Conservation (phyloP, 2,888 invertebrate species). For the Sesia apiformis region DNA sequence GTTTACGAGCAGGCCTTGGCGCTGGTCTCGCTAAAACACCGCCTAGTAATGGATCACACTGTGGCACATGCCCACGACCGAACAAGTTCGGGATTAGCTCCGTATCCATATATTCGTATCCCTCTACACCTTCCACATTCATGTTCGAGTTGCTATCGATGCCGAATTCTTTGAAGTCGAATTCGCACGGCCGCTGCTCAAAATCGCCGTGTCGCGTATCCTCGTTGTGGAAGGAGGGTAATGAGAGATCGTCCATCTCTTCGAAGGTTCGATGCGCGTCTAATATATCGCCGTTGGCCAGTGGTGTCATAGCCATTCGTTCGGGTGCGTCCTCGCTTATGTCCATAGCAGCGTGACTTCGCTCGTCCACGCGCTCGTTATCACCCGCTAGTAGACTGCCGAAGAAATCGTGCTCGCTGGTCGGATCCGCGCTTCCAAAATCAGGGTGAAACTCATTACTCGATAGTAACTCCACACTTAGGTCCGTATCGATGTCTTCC, state of each 20-base stretch:
- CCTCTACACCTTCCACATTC: slow-evolving; percentile 47
- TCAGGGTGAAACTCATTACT: slow-evolving; percentile 46
- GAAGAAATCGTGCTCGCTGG: slow-evolving; percentile 52
- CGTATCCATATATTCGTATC: slow-evolving; percentile 59
- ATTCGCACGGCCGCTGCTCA: slow-evolving; percentile 47
- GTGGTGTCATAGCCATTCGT: slow-evolving; percentile 50
- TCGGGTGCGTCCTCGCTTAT: slow-evolving; percentile 48
- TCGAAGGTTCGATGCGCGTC: slow-evolving; percentile 55
- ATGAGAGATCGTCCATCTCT: slow-evolving; percentile 58
- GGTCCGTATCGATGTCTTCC: slow-evolving; percentile 40
- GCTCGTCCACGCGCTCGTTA: slow-evolving; percentile 30
- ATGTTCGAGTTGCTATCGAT: slow-evolving; percentile 77
- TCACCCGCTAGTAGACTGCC: slow-evolving; percentile 47
- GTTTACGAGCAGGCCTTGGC: slow-evolving; percentile 77
- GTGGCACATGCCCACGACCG: slow-evolving; percentile 63
- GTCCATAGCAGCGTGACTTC: slow-evolving; percentile 48
- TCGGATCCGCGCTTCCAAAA: slow-evolving; percentile 40
- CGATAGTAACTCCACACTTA: slow-evolving; percentile 38
- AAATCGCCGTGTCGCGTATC: slow-evolving; percentile 38
- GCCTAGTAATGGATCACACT: slow-evolving; percentile 83
- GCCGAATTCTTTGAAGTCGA: slow-evolving; percentile 78
- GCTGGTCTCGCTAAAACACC: slow-evolving; percentile 76
- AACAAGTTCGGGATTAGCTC: slow-evolving; percentile 61
- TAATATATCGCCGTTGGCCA: slow-evolving; percentile 55
- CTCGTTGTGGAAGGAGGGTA: slow-evolving; percentile 58